Conservation (phyloP, 1,140 invertebrate species). For the Subanguina moxae region DNA sequence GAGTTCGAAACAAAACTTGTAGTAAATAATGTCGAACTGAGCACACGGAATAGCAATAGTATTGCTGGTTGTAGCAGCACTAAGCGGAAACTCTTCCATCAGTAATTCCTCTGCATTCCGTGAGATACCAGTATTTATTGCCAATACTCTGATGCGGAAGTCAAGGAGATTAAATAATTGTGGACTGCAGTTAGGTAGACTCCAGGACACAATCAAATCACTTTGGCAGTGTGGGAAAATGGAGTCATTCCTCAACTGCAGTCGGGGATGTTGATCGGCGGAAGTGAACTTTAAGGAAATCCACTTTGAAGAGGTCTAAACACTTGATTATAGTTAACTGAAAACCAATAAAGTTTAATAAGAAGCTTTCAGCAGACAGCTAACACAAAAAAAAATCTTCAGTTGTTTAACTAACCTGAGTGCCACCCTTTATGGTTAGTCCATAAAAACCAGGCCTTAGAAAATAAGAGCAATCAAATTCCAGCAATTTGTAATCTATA, state of each 20-base stretch:
- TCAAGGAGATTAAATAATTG: conserved; percentile 6
- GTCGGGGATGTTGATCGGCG: neutral
- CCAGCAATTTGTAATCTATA: neutral
- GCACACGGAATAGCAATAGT: conserved; percentile 29
- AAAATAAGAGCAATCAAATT: neutral
- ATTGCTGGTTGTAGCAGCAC: conserved; percentile 14
- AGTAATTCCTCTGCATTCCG: neutral
- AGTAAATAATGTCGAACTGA: conserved; percentile 35
- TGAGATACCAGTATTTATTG: neutral
- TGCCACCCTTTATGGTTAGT: neutral
- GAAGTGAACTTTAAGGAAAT: neutral
- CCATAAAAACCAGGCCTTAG: neutral
- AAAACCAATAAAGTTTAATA: too few relatives aligned
- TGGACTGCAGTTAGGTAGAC: conserved; percentile 17
- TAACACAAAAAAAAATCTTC: too few relatives aligned
- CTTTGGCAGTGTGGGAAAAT: conserved; percentile 32
- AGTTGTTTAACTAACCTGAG: neutral
- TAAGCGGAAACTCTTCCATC: conserved; percentile 12
- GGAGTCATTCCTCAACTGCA: conserved; percentile 19
- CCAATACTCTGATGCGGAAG: conserved; percentile 33
- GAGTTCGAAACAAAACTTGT: conserved; percentile 32
- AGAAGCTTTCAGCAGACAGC: too few relatives aligned
- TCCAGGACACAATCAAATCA: conserved; percentile 29
- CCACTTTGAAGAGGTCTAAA: too few relatives aligned
- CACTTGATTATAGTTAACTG: too few relatives aligned